Base-by-base conservation (phyloP, 2,113 vertebrate genomes). In the Tauraco erythrolophus region DNA sequence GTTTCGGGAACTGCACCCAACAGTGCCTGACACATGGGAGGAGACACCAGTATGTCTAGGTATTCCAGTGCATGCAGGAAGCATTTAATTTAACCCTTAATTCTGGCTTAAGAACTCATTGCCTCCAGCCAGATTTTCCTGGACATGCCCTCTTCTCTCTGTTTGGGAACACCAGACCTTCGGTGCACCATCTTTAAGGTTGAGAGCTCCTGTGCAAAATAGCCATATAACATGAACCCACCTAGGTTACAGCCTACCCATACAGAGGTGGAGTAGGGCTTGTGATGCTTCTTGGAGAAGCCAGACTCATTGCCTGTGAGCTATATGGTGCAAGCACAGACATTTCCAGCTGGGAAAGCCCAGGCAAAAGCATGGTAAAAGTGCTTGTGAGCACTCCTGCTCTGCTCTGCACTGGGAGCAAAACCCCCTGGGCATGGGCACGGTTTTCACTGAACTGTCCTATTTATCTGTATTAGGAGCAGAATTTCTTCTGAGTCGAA, bases 1-100 rank as follows among this genome's bases (percentile, higher is more conserved):
- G 19, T 7, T 57, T 22, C 2, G 5, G 19, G 45, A 79, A 9
- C 19, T 39, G 56, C 50, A 62, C 18, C 23, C 30, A 22, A 1
- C 0, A 2, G 56, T 19, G 14, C 24, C 16, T 7, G 6, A 10
- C 31, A 22, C 0, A 0, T 3, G 14, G 33, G 33, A 81, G 39
- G 48, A 80, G 50, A 53, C 4, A 48, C 30, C 4, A 0, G 17
- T 5, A 3, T 1, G 8, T 11, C 31, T 22, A 16, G 19, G 64
- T 27, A 65, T 45, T 43, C 50, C 83, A 53, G 46, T 6, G 10
- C 19, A 17, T 5, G 24, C 51, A 80, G 57, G 45, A 76, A 79
- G 13, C 24, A 17, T 37, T 62, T 51, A 19, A 51, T 62, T 50
- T n/a, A 51, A 65, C 48, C 53, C 51, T n/a, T 37, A 33, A 51